phyloP scores from a whole-genome alignment of 2,113 vertebrate species.

The Percopsis transmontana region DNA sequence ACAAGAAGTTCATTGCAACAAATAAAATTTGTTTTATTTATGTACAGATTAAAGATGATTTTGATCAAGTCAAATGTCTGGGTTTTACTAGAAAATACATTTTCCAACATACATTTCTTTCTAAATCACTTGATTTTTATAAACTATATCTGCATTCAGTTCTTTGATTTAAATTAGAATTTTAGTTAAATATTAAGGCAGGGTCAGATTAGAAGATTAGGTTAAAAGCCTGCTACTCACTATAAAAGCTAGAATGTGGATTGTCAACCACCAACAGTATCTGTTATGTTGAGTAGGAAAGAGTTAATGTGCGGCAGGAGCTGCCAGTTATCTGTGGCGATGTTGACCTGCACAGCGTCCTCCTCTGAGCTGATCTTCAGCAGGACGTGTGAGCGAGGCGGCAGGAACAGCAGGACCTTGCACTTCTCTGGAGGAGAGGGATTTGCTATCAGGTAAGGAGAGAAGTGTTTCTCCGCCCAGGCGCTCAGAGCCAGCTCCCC shows the following conservation, averaged over 20 bases:
- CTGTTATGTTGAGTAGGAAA: constrained; percentile 73
- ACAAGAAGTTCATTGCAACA: neutral
- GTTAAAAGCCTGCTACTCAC: constrained; percentile 32
- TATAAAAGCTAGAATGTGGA: constrained; percentile 28
- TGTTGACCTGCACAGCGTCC: constrained; percentile 66
- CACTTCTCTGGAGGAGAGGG: constrained; percentile 36
- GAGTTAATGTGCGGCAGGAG: constrained; percentile 77
- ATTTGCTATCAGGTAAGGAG: constrained; percentile 72
- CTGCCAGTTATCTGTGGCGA: constrained; percentile 84
- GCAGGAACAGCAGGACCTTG: constrained; percentile 79
- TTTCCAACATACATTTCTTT: constrained; percentile 6
- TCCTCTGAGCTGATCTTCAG: constrained; percentile 68
- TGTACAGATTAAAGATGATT: neutral
- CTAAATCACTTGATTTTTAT: constrained; percentile 36
- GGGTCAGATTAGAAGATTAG: constrained; percentile 8
- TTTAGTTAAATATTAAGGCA: constrained; percentile 5
- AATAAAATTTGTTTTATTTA: neutral
- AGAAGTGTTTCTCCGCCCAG: constrained; percentile 74
- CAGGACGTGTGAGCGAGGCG: constrained; percentile 79
- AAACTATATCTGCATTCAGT: neutral
- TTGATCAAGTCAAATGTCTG: neutral
- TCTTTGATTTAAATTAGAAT: constrained; percentile 1
- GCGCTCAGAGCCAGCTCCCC: constrained; percentile 47
- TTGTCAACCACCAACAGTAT: neutral
- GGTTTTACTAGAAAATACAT: constrained; percentile 7